Evolutionary conservation across 2,888 invertebrate genomes (phyloP).

Genomic region (Rotaria sp.): DNA sequence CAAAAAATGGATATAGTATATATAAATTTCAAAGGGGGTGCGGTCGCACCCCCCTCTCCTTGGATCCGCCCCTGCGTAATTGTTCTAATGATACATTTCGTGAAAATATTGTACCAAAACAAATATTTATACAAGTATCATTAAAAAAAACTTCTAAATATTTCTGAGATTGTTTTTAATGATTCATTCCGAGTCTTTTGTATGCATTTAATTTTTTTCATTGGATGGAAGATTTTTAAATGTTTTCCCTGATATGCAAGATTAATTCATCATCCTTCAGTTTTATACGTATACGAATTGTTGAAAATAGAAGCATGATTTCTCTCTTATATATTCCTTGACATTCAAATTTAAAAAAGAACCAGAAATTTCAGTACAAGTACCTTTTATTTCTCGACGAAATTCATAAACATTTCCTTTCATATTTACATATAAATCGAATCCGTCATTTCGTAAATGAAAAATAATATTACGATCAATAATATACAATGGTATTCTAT

Average conservation of each 20-base stretch:
- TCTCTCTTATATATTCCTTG: neutral
- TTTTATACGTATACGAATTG: neutral
- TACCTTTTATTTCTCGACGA: neutral
- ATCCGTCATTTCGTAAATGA: neutral
- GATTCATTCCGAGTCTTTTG: neutral
- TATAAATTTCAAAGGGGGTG: too few relatives aligned
- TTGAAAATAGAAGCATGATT: neutral
- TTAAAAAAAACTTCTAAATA: neutral
- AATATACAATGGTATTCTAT: neutral
- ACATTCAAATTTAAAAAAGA: neutral
- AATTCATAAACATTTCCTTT: constrained; percentile 15
- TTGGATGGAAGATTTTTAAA: neutral
- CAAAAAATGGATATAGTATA: too few relatives aligned
- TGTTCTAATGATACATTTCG: neutral
- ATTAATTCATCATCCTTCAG: neutral
- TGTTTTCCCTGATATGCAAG: neutral
- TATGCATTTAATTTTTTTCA: neutral
- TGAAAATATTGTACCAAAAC: neutral
- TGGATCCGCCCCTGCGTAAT: too few relatives aligned
- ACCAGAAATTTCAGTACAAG: neutral
- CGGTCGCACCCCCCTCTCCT: too few relatives aligned
- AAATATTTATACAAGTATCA: neutral
- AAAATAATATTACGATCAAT: neutral
- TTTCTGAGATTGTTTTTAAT: neutral
- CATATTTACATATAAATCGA: neutral